phyloP scores from a whole-genome alignment of 2,797 vertebrate species.

The Tolypeutes matacus region DNA sequence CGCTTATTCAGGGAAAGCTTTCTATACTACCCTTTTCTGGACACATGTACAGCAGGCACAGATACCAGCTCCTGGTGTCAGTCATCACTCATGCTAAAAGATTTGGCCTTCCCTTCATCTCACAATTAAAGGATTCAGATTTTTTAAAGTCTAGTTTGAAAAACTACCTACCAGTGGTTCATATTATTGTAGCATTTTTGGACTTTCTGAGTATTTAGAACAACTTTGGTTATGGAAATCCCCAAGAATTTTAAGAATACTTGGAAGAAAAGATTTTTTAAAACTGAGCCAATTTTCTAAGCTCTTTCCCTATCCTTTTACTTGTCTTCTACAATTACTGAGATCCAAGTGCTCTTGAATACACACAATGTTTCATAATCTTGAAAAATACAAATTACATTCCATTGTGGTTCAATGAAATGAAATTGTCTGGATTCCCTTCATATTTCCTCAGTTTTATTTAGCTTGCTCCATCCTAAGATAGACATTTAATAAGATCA shows the following conservation, averaged over 20 bases:
- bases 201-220: neutral
- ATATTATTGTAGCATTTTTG: neutral
- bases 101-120: neutral
- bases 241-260: neutral
- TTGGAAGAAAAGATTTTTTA: constrained; percentile 23
- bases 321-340: neutral
- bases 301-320: neutral
- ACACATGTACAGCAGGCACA: neutral
- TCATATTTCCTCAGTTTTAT: constrained; percentile 41
- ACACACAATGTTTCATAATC: neutral
- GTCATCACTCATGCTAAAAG: neutral
- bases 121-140: neutral
- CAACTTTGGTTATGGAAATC: constrained; percentile 16
- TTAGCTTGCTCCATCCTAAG: constrained; percentile 35
- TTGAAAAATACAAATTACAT: constrained; percentile 56
- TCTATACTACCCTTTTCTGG: neutral
- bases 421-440: constrained; percentile 18
- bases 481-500: constrained; percentile 64
- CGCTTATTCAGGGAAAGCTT: neutral
- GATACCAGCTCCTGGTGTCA: neutral
- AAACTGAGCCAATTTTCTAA: neutral
- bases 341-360: constrained; percentile 7
- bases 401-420: constrained; percentile 16
- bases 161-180: neutral
- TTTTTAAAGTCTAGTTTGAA: constrained; percentile 17